Base-by-base conservation (phyloP, 2,888 invertebrate species). In the Caenorhabditis uteleia region DNA sequence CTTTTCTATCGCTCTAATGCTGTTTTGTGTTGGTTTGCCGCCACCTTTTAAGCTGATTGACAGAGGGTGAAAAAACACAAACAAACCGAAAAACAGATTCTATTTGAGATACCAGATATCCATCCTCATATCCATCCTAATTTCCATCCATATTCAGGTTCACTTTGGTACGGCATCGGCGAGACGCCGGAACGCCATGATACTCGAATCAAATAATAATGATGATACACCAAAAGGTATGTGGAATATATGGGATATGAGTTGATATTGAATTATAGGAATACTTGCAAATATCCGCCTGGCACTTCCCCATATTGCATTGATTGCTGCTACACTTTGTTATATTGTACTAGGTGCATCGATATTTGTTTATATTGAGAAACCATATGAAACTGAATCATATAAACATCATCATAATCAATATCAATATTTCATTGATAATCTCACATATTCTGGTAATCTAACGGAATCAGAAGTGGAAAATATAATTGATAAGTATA, bases 281-380 rank as follows among this genome's bases (percentile, higher is more conserved):
- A 21, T 56, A 25, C 40, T 62, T 4, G 62, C 62, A 1, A 62
- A 64, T 29, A 44, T 77, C 27, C 72, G 79, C 21, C 53, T 79
- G 10, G 72, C 74, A 14, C 70, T 79, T 12, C 77, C 77, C 29
- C 79, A 79, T 42, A 71, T 80, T 31, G 66, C 76, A 8, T 70
- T 80, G 31, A 68, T 79, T 40, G 42, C 69, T 7, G 72, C 74
- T 20, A 80, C 80, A 2, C 44, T 75, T 18, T 43, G 72, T 14
- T 80, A 80, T 56, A 68, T 70, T 40, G 54, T 70, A 27, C 42
- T 70, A 0, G 80, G 80, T 29, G 79, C 77, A 16, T 53, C 58
- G 20, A 54, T 72, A 10, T 72, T 72, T 58, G 56, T 62, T 2
- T 60, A 60, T 44, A 73, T 73, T 51, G 73, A 73, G 48, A 56